Evolutionary conservation across 2,113 vertebrate species (phyloP), one percentile per base, ranked within the genome.

Genomic region (Aegithalos caudatus): DNA sequence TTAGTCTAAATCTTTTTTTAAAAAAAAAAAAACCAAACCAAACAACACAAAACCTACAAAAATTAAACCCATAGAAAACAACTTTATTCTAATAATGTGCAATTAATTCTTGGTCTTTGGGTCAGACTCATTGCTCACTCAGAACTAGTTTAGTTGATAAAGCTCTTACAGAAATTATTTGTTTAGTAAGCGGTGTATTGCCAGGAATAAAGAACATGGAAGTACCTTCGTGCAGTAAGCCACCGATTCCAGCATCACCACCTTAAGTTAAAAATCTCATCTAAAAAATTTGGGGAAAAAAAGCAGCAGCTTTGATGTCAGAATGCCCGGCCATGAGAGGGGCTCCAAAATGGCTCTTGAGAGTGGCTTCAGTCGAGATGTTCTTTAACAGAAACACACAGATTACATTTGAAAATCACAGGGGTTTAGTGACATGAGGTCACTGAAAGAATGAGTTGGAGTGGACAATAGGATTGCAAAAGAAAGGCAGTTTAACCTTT

Each of bases 41-140:
- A 14, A n/a, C 47, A 47, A 27, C 58, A 71, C 21, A 76, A 80
- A 90, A 45, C 28, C 45, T 44, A n/a, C 17, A 19, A 67, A 76
- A 89, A 81, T 45, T 10, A 62, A 66, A 18, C 7, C 8, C 17
- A 42, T 50, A 51, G 47, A 66, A 85, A 89, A 54, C 28, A 70
- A 62, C 82, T 97, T 96, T 82, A 54, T 97, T 96, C 80, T 97
- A 94, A 97, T 98, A 96, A 98, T 97, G 81, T 95, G 90, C 84
- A 90, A 94, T 97, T 97, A 97, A 98, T 98, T 98, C 86, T 96
- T 98, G 97, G 85, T 96, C 96, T 67, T 94, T 67, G 62, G 95
- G 94, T 98, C 96, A 98, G 94, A 66, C 35, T 95, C 12, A 13
- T 94, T 97, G 97, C 92, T 97, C 87, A 94, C 92, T 90, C 80